Percentiles rank a stretch among this genome's conserved stretches.
Conservation (phyloP, 2,888 invertebrate genomes). For the Myopa tessellatipennis region DNA sequence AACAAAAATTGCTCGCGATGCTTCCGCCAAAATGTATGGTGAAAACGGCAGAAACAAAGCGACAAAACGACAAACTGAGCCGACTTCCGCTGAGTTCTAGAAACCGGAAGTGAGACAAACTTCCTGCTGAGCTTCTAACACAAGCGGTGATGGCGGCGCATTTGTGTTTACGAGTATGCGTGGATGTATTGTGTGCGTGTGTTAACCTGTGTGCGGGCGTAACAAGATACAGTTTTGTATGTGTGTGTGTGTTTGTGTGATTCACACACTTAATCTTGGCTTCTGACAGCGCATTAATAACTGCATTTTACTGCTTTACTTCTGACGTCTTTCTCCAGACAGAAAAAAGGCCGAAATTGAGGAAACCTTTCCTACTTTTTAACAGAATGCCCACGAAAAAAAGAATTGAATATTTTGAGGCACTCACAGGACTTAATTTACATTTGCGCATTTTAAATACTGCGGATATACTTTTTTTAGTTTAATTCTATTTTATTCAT, state of each 20-base stretch:
- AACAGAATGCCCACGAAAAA: too few relatives aligned
- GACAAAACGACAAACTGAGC: constrained; percentile 20
- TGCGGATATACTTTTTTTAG: too few relatives aligned
- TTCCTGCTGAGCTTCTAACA: neutral
- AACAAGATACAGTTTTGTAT: neutral
- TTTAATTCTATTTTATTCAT: too few relatives aligned
- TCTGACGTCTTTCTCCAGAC: neutral
- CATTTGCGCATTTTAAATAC: too few relatives aligned
- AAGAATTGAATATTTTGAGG: too few relatives aligned
- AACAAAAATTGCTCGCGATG: neutral
- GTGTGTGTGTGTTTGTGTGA: too few relatives aligned
- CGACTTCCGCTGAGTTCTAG: constrained; percentile 15
- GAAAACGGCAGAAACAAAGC: constrained; percentile 11
- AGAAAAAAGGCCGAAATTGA: too few relatives aligned
- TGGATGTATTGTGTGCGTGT: neutral
- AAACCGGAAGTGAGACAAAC: constrained; percentile 26
- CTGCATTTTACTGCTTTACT: neutral
- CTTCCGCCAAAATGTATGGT: constrained; percentile 11
- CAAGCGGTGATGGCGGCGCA: neutral
- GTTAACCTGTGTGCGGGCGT: too few relatives aligned
- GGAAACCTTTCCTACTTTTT: too few relatives aligned
- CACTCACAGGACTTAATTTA: too few relatives aligned
- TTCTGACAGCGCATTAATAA: constrained; percentile 16
- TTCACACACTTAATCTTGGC: neutral
- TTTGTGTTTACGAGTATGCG: neutral